A percentile compares a stretch with the other conserved stretches of the same genome.
These are phyloP conservation scores for Hydropotes inermis DNA, from an alignment of 2,113 vertebrate species.

Conservation along the genomic window DNA sequence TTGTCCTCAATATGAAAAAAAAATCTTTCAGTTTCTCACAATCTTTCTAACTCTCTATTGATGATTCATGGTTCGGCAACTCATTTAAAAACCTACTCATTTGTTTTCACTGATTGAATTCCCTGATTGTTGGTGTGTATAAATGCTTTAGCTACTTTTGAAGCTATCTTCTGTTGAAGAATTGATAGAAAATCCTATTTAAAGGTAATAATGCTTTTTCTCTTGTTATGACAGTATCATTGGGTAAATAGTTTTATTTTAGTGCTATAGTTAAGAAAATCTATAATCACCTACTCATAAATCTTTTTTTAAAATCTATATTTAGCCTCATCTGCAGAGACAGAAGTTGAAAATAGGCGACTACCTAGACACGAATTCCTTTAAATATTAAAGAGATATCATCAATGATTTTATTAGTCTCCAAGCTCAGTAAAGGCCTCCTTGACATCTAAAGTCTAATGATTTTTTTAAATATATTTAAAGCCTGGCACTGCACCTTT, in stretches of 20 bases:
- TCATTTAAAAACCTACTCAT: constrained; percentile 70
- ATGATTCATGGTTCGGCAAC: constrained; percentile 72
- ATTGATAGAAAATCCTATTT: constrained; percentile 79
- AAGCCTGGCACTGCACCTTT: constrained; percentile 84
- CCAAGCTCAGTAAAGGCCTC: constrained; percentile 79
- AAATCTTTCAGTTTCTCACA: constrained; percentile 54
- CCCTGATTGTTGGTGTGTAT: constrained; percentile 78
- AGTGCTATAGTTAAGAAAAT: constrained; percentile 80
- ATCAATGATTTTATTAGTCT: constrained; percentile 87
- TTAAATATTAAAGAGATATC: constrained; percentile 88
- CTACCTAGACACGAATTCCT: constrained; percentile 82
- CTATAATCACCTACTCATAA: constrained; percentile 74
- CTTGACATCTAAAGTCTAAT: constrained; percentile 82
- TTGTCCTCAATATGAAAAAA: constrained; percentile 35
- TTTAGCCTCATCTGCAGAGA: constrained; percentile 76
- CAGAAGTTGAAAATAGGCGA: constrained; percentile 78
- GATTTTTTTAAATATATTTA: constrained; percentile 83
- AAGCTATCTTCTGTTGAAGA: constrained; percentile 75
- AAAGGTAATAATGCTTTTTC: constrained; percentile 71
- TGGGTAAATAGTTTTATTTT: constrained; percentile 83
- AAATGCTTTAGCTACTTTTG: constrained; percentile 76
- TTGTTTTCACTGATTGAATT: constrained; percentile 78
- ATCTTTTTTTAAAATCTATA: constrained; percentile 76
- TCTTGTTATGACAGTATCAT: constrained; percentile 80
- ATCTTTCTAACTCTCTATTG: constrained; percentile 59